Conservation (phyloP, 2,113 vertebrate genomes). For the Dipodomys stephensi region DNA sequence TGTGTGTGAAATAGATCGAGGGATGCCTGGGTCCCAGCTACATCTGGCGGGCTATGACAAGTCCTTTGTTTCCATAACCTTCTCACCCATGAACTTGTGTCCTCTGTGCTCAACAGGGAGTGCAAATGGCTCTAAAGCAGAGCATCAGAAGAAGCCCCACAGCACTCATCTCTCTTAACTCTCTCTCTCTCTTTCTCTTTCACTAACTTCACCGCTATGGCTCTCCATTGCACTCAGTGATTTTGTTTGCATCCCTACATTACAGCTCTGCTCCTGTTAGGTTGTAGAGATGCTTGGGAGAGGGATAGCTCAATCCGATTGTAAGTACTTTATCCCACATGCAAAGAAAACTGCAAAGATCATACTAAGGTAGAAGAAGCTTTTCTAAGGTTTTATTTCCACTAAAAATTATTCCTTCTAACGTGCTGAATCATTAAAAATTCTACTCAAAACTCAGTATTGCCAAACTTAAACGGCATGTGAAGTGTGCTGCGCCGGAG, state of each 20-base stretch:
- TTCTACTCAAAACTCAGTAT: conserved; percentile 44
- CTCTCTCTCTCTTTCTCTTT: no score
- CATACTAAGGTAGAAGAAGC: not conserved
- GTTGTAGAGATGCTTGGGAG: not conserved
- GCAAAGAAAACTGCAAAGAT: not conserved
- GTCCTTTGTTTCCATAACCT: not conserved
- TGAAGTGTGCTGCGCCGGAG: not conserved
- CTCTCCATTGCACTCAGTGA: fast-evolving
- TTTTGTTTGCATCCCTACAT: not conserved
- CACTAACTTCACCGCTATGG: not conserved
- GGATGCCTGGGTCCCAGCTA: not conserved
- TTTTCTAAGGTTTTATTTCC: not conserved
- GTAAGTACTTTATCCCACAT: not conserved
- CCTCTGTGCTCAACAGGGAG: not conserved
- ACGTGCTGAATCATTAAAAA: not conserved
- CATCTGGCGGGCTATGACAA: not conserved
- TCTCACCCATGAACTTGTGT: not conserved
- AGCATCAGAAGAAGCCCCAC: not conserved
- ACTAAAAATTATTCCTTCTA: conserved; percentile 22
- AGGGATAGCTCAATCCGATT: not conserved
- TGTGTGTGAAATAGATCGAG: no score
- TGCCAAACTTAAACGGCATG: not conserved
- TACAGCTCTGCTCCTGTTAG: not conserved
- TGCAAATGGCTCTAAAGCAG: not conserved
- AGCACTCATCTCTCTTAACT: not conserved